Evolutionary conservation across 2,113 vertebrate species (phyloP), one percentile per base, ranked within the genome.

Genomic region (Balaeniceps rex): DNA sequence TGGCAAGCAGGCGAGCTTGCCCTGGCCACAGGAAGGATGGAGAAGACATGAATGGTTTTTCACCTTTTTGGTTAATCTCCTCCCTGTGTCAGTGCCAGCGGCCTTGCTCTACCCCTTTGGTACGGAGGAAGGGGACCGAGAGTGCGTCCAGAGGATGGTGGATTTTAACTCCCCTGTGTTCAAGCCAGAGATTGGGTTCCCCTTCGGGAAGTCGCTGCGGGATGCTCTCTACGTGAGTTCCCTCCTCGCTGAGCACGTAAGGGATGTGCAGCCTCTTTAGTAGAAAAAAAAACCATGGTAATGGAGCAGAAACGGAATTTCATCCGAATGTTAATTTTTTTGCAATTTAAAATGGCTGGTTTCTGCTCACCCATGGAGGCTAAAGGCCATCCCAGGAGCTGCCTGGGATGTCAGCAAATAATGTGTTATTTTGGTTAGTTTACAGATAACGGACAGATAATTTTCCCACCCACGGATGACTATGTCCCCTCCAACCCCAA

Each of bases 381-480:
- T 85, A 57, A 89, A 84, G 69, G 24, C 31, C 36, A 28, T 40
- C n/a, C 61, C 26, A 52, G 66, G 44, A 74, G 46, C 55, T 78
- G 49, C 31, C 54, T 65, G 38, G 4, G 18, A 7, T 60, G 33
- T 34, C 19, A 23, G 25, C 9, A 90, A 71, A 64, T 87, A 79
- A 93, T 6, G 4, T 78, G 36, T 79, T 79, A 1, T 90, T 96
- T 46, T 88, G 36, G 23, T 91, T 95, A 98, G 98, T 98, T 98
- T 94, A 98, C 98, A 97, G 98, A 98, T 87, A 98, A 98, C 0
- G 98, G 98, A 46, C 98, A 98, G 87, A 98, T 99, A 46, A 85
- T 98, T 91, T 98, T 99, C 93, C 98, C 98, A 22, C 71, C 97
- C 64, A 98, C 97, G 36, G 96, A 96, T 54, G 94, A 96, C 40